Percentiles rank a stretch among this genome's conserved stretches.
These are phyloP conservation scores for Actinia tenebrosa DNA, from an alignment of 64 coral and sea anemone species.

Conservation along the genomic window DNA sequence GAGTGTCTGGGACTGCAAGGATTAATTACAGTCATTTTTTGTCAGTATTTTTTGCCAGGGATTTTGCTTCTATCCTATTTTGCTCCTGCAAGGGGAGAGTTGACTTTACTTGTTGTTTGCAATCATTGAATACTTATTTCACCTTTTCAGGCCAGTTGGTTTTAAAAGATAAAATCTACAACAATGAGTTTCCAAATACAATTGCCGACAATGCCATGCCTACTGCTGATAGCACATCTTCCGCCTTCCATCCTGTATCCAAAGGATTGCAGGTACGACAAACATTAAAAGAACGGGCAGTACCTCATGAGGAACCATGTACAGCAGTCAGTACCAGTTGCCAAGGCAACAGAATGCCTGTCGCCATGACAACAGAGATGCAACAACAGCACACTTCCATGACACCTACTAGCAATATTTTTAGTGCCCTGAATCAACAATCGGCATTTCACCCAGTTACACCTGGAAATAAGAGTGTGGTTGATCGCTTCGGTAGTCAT, in stretches of 20 bases:
- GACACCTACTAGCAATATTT: not conserved
- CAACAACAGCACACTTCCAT: not conserved
- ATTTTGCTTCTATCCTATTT: too few species aligned
- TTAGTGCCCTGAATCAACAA: not conserved
- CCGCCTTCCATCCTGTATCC: not conserved
- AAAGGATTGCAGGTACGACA: not conserved
- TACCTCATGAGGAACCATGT: not conserved
- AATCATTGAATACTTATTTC: not conserved
- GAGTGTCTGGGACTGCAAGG: too few species aligned
- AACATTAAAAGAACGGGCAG: not conserved
- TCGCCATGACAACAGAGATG: not conserved
- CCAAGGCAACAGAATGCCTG: not conserved
- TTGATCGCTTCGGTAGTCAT: not conserved
- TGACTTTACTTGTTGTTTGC: too few species aligned
- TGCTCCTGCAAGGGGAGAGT: too few species aligned
- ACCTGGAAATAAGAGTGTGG: not conserved
- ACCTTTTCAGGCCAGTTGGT: not conserved
- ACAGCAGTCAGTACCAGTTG: not conserved
- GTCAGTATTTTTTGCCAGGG: too few species aligned
- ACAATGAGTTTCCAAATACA: not conserved
- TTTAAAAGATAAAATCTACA: not conserved
- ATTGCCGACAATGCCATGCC: not conserved
- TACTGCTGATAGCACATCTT: not conserved
- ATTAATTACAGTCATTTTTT: not conserved
- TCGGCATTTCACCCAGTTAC: not conserved